Evolutionary conservation across 2,797 vertebrate genomes (phyloP).

Genomic region (Halcyon badia): DNA sequence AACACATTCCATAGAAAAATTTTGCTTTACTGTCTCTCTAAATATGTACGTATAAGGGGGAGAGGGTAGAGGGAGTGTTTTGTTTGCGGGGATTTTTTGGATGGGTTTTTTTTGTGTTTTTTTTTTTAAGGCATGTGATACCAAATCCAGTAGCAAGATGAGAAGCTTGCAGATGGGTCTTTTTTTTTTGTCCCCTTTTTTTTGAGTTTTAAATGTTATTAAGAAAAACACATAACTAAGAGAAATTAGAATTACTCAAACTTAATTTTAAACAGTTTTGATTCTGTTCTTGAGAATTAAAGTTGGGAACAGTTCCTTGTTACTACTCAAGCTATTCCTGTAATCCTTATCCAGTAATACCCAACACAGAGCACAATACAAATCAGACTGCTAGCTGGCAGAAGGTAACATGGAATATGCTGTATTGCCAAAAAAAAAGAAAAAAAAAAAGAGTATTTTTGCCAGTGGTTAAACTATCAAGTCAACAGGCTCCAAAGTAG

Average conservation of each 20-base stretch:
- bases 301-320: not conserved
- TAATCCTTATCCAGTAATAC: not conserved
- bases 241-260: not conserved
- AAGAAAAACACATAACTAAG: not conserved
- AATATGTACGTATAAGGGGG: not conserved
- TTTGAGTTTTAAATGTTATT: not conserved
- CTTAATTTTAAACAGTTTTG: not conserved
- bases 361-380: not conserved
- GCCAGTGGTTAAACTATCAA: not conserved
- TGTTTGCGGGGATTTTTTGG: fast-evolving
- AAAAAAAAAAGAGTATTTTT: not conserved
- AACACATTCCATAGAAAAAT: not conserved
- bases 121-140: not conserved
- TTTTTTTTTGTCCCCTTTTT: not conserved
- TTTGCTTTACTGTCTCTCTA: not conserved
- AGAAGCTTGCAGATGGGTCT: not conserved
- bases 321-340: not conserved
- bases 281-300: not conserved
- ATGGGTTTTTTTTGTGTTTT: too few relatives aligned
- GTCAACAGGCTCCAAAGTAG: not conserved
- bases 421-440: not conserved
- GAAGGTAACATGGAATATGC: not conserved
- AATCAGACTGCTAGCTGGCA: not conserved
- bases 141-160: not conserved
- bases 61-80: too few relatives aligned